Evolutionary conservation across 2,888 invertebrate genomes (phyloP), one percentile per base, ranked within the genome.

Genomic region (Andrena trimmerana): DNA sequence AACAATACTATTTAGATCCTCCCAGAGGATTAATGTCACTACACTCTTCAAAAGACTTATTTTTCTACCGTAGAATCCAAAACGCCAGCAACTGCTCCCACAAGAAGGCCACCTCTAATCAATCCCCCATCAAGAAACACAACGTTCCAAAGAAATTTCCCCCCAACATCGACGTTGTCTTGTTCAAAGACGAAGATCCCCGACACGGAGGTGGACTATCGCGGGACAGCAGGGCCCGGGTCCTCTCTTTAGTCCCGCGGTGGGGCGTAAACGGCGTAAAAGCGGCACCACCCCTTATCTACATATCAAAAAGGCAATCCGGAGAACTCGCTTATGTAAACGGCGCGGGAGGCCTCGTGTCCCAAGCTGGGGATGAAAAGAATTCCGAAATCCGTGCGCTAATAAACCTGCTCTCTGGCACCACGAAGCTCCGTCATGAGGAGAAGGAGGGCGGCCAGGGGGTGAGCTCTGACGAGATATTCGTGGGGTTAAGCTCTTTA

Each of bases 301-400:
- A 93, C 94, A 94, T 94, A 94, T 94, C 94, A 94, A 94, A 94
- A 94, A 94, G 94, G 94, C 93, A 94, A 94, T 94, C 93, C 92
- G 90, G 92, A 90, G 93, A 94, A 94, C 92, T 94, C 94, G 93
- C 93, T 94, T 94, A 93, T 94, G 94, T 94, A 94, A 94, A 94
- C 94, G 93, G 92, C 89, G 87, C 88, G 90, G 90, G 90, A 86
- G 90, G 91, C 90, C 85, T 88, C 90, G 90, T 91, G 91, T 91
- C 90, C 89, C 89, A 85, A 77, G 57, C 78, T 84, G 79, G 76
- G 90, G 93, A 93, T 94, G 94, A 94, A 94, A 94, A 94, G 94
- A 94, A 94, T 94, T 94, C 90, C 89, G 90, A 93, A 93, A 92
- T 93, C 93, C 93, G 90, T 90, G 92, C 92, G 93, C 94, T 94